Evolutionary conservation across 2,113 vertebrate species (phyloP).

Genomic region (Salminus brasiliensis): DNA sequence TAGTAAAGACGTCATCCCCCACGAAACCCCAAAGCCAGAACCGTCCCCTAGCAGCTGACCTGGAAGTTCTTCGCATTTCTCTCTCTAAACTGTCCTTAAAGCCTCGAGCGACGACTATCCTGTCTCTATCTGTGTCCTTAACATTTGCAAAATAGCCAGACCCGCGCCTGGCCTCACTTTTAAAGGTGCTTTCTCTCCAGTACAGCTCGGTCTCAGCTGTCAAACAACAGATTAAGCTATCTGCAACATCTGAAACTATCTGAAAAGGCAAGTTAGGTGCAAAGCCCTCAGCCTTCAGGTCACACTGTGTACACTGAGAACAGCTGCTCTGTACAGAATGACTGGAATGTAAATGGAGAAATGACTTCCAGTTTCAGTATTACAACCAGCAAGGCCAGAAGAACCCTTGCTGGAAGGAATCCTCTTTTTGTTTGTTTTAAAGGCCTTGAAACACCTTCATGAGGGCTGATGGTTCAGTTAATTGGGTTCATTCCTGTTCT

Average conservation of each 20-base stretch:
- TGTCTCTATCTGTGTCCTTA: conserved; percentile 28
- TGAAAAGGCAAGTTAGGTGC: not conserved
- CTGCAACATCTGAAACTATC: not conserved
- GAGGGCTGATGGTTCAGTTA: not conserved
- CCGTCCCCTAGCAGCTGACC: no score
- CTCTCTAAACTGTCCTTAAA: not conserved
- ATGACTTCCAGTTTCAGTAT: conserved; percentile 44
- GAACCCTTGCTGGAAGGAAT: not conserved
- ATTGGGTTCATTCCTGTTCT: conserved; percentile 5
- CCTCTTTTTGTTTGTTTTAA: no score
- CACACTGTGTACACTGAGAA: not conserved
- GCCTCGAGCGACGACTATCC: not conserved
- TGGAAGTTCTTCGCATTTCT: no score
- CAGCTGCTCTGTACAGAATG: not conserved
- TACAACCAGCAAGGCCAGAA: conserved; percentile 12
- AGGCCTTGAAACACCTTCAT: not conserved
- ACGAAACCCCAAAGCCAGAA: no score
- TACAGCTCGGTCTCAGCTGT: not conserved
- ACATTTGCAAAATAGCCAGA: conserved; percentile 31
- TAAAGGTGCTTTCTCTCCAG: not conserved
- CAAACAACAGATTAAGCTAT: not conserved
- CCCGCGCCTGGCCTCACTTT: not conserved
- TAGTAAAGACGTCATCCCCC: no score
- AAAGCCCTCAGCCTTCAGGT: not conserved
- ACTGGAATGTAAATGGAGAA: not conserved